These are phyloP conservation scores for Chironomus tepperi DNA, from an alignment of 1,140 invertebrate genomes.

Conservation along the genomic window DNA sequence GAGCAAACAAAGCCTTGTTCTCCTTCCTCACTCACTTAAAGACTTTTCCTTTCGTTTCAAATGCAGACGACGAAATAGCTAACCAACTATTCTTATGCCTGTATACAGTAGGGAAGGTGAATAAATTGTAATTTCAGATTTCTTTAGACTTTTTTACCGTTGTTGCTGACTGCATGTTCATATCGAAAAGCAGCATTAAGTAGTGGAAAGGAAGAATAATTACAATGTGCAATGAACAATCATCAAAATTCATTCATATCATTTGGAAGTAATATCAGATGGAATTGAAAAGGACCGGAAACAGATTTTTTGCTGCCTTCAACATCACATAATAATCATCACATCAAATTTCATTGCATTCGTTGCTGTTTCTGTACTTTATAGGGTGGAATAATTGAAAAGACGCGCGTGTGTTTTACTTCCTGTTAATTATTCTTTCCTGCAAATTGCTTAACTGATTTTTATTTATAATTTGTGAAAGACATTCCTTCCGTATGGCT, in stretches of 20 bases:
- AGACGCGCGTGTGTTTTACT: slow-evolving; percentile 18
- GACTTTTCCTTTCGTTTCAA: too few relatives aligned
- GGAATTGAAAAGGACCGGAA: not conserved
- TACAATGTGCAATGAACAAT: slow-evolving; percentile 16
- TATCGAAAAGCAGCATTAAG: too few relatives aligned
- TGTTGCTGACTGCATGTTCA: too few relatives aligned
- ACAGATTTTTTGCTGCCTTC: slow-evolving; percentile 22
- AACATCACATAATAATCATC: slow-evolving; percentile 11
- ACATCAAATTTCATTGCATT: slow-evolving; percentile 7
- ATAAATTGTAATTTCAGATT: too few relatives aligned
- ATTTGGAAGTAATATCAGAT: not conserved
- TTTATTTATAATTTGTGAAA: not conserved
- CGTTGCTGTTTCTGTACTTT: not conserved
- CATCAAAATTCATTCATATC: not conserved
- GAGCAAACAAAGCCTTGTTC: not conserved
- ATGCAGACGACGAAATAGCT: too few relatives aligned
- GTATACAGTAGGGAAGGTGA: too few relatives aligned
- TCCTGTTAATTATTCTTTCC: slow-evolving; percentile 22
- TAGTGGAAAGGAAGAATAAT: not conserved
- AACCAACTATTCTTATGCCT: too few relatives aligned
- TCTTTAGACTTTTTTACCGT: too few relatives aligned
- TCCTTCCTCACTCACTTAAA: too few relatives aligned
- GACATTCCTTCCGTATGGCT: not conserved
- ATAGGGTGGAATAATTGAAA: slow-evolving; percentile 11
- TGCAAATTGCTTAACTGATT: slow-evolving; percentile 2